phyloP scores from a whole-genome alignment of 1,140 invertebrate species.

The Cyphomyrmex costatus region DNA sequence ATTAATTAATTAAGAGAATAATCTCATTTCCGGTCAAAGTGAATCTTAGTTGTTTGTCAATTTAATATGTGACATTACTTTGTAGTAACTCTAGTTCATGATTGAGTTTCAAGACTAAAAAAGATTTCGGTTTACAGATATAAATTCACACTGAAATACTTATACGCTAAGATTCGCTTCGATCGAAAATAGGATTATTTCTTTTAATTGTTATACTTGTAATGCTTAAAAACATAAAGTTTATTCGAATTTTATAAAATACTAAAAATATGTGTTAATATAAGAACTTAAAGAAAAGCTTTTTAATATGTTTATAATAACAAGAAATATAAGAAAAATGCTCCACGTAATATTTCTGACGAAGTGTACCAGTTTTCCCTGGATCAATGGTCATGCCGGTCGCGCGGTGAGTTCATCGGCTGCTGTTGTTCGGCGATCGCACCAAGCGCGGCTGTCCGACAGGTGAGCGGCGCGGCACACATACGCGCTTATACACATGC shows the following conservation, averaged over 20 bases:
- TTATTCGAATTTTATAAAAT: not conserved
- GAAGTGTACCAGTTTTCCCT: constrained; percentile 18
- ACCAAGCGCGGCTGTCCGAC: constrained; percentile 70
- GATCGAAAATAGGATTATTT: too few species aligned
- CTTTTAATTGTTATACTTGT: not conserved
- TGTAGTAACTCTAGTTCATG: too few species aligned
- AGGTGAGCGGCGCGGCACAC: constrained; percentile 68
- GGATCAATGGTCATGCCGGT: constrained; percentile 49
- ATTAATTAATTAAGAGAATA: too few species aligned
- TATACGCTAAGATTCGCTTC: too few species aligned
- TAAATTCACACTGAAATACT: too few species aligned
- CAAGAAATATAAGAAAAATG: not conserved
- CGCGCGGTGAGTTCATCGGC: constrained; percentile 53
- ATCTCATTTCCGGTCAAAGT: too few species aligned
- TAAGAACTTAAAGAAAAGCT: not conserved
- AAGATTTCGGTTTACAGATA: too few species aligned
- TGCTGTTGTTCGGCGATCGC: constrained; percentile 71
- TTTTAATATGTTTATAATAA: not conserved
- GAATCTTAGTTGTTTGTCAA: too few species aligned
- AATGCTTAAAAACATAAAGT: not conserved
- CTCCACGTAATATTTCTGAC: not conserved
- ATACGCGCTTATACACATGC: constrained; percentile 60
- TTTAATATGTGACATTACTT: too few species aligned
- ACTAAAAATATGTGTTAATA: not conserved
- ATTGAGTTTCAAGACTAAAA: too few species aligned